These are phyloP conservation scores for Taphrorychus bicolor DNA, from an alignment of 2,888 invertebrate species.

Conservation along the genomic window DNA sequence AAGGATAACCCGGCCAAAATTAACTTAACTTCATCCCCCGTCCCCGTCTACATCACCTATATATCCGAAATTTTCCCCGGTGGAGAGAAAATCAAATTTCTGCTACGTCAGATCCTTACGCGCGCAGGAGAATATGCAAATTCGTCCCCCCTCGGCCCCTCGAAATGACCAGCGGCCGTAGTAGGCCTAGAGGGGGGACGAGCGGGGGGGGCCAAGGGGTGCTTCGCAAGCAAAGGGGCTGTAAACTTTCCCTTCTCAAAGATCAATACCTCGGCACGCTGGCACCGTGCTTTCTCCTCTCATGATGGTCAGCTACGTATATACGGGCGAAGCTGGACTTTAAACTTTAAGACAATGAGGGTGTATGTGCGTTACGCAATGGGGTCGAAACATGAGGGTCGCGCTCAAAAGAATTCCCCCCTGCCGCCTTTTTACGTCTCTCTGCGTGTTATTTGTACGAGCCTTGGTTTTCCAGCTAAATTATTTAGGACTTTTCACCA, in stretches of 20 bases:
- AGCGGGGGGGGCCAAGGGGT: slow-evolving; percentile 41
- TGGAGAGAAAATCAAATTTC: slow-evolving; percentile 40
- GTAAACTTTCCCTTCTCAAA: slow-evolving; percentile 63
- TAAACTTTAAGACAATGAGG: slow-evolving; percentile 41
- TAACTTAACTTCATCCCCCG: slow-evolving; percentile 26
- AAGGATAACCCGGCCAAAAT: slow-evolving; percentile 19
- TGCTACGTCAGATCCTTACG: slow-evolving; percentile 40
- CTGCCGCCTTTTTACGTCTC: slow-evolving; percentile 6
- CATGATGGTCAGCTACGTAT: slow-evolving; percentile 32
- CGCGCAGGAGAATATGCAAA: slow-evolving; percentile 55
- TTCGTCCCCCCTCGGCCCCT: slow-evolving; percentile 48
- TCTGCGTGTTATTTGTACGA: slow-evolving; percentile 14
- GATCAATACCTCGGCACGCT: slow-evolving; percentile 61
- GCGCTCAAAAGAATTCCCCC: slow-evolving; percentile 10
- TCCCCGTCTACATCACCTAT: slow-evolving; percentile 25
- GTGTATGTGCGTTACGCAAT: slow-evolving; percentile 30
- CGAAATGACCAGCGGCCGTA: slow-evolving; percentile 61
- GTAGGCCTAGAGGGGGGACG: slow-evolving; percentile 57
- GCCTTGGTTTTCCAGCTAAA: slow-evolving; percentile 14
- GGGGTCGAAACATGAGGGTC: slow-evolving; percentile 20
- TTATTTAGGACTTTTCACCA: slow-evolving; percentile 7
- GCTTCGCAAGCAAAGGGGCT: slow-evolving; percentile 53
- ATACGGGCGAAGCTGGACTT: slow-evolving; percentile 32
- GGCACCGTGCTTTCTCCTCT: slow-evolving; percentile 48
- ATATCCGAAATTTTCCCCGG: slow-evolving; percentile 22